Percentiles rank a stretch among this genome's conserved stretches.
phyloP scores from a whole-genome alignment of 2,113 vertebrate genomes.

The Lathamus discolor region DNA sequence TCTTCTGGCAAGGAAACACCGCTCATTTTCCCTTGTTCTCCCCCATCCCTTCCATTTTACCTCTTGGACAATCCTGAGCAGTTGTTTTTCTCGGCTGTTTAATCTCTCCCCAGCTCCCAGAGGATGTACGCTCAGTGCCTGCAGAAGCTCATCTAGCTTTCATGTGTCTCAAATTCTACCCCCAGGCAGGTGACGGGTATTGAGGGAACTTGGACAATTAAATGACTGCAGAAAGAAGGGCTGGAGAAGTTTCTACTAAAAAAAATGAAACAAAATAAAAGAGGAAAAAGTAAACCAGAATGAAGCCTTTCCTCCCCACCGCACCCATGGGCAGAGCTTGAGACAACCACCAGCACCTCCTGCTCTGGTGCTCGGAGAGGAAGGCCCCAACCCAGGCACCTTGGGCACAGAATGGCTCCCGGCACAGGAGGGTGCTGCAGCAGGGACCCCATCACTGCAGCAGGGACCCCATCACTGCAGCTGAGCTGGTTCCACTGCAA shows the following conservation, averaged over 20 bases:
- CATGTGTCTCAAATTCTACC: constrained; percentile 25
- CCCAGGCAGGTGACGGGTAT: background rate
- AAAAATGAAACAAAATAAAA: background rate
- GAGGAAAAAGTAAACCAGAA: background rate
- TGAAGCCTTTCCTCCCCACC: background rate
- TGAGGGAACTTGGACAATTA: background rate
- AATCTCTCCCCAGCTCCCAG: background rate
- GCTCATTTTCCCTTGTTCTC: background rate
- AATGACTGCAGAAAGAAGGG: constrained; percentile 5
- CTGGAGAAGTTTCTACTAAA: background rate
- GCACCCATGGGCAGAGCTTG: background rate
- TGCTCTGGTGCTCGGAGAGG: background rate
- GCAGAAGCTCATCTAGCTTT: constrained; percentile 1
- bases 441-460: background rate
- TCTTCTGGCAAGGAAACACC: background rate
- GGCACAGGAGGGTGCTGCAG: background rate
- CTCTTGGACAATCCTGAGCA: background rate
- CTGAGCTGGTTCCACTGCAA: background rate
- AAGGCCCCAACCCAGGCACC: background rate
- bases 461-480: background rate
- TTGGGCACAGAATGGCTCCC: background rate
- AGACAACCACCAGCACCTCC: background rate
- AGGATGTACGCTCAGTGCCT: background rate
- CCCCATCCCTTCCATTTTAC: background rate
- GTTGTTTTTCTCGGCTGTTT: background rate